A percentile compares a stretch with the other conserved stretches of the same genome.
These are phyloP conservation scores for Melanotaenia pygmaea DNA, from an alignment of 2,797 vertebrate species.

Conservation along the genomic window DNA sequence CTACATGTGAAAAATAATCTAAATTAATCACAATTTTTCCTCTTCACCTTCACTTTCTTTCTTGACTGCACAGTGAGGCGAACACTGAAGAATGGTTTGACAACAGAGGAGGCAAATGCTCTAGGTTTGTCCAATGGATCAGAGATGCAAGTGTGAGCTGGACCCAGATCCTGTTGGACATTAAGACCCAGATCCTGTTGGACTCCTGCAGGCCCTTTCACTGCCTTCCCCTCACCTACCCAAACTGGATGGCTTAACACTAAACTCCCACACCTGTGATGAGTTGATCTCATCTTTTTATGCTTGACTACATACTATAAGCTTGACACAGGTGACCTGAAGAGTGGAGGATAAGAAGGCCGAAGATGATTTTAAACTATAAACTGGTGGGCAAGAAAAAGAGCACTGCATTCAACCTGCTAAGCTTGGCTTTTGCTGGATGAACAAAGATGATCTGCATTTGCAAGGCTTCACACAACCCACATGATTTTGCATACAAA, in stretches of 20 bases:
- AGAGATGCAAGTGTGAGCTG: conserved; percentile 93
- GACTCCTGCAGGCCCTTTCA: conserved; percentile 55
- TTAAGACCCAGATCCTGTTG: conserved; percentile 28
- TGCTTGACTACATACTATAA: conserved; percentile 44
- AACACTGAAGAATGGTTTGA: conserved; percentile 94
- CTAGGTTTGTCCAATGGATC: conserved; percentile 91
- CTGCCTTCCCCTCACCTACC: conserved; percentile 59
- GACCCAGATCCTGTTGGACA: conserved; percentile 38
- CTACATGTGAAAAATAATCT: background rate
- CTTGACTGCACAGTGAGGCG: conserved; percentile 86
- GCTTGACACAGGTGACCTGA: conserved; percentile 45
- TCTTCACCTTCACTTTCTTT: background rate
- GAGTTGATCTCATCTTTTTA: conserved; percentile 63
- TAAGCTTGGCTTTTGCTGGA: conserved; percentile 58
- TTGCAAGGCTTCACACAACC: conserved; percentile 45
- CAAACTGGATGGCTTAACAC: conserved; percentile 48
- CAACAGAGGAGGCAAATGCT: conserved; percentile 93
- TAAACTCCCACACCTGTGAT: conserved; percentile 41
- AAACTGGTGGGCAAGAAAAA: conserved; percentile 23
- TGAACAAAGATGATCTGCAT: conserved; percentile 43
- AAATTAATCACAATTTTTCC: background rate
- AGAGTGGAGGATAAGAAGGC: conserved; percentile 45
- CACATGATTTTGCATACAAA: conserved; percentile 22
- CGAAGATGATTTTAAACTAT: conserved; percentile 23
- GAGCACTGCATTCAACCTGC: conserved; percentile 56